Base-by-base conservation (phyloP, 2,888 invertebrate genomes). In the Steinernema scapterisci region DNA sequence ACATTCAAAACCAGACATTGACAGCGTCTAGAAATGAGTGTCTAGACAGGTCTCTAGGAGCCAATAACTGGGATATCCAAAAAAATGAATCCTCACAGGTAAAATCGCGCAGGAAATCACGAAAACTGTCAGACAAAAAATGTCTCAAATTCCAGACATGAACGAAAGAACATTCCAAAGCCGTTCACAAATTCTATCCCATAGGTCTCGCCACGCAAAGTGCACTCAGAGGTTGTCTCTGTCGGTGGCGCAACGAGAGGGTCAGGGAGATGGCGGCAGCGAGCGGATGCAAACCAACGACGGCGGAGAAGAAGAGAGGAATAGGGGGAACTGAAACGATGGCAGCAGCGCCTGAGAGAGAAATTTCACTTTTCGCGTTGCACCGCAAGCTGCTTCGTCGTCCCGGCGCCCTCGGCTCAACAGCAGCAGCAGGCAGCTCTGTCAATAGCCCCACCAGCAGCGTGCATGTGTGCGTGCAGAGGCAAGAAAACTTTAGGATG, bases 361-460 rank as follows among this genome's bases (percentile, higher is more conserved):
- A 63, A 63, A 63, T 63, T 63, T 31, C 63, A 25, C 63, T 63
- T 54, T 63, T 63, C 38, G 63, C 63, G 16, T 38, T n/a, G n/a
- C n/a, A 9, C 31, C 31, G 63, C 63, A 63, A 25, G 63, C 16
- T 13, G 38, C 48, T 16, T 48, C 48, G 48, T 48, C 1, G 19
- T n/a, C 16, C 31, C 63, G 13, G 27, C 16, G 7, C 11, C 63
- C 27, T 5, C 38, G 21, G 54, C 21, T 21, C 16, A 21, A 16
- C 63, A 31, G 63, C 63, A 38, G 25, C 31, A 1, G 9, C 5
- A 3, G 9, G 63, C n/a, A 31, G 63, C 63, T 63, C 31, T 63
- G 63, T 63, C 63, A 63, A 63, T 63, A 63, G 31, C 6, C 25
- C 63, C 16, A 48, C 6, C n/a, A 38, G 38, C 38, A 16, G 48